Conservation (phyloP, 2,888 invertebrate genomes). For the Lymantria dispar region DNA sequence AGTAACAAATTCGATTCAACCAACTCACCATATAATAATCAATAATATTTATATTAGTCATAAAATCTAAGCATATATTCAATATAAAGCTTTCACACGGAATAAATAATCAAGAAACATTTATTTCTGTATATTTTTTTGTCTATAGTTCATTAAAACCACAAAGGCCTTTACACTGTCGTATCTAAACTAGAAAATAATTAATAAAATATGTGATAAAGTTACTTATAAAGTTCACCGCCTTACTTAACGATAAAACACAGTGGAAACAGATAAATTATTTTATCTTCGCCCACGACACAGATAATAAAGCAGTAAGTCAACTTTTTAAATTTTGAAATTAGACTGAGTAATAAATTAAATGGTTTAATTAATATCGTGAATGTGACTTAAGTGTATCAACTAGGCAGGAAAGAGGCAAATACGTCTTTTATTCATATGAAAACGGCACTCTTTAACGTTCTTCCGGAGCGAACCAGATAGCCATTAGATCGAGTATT, state of each 20-base stretch:
- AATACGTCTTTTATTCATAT: constrained; percentile 9
- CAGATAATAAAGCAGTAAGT: constrained; percentile 30
- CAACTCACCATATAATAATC: neutral
- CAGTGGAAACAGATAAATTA: constrained; percentile 44
- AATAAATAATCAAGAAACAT: neutral
- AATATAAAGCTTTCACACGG: neutral
- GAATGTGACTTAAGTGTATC: constrained; percentile 12
- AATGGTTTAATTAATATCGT: constrained; percentile 12
- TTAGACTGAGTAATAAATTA: constrained; percentile 11
- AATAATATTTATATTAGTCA: neutral
- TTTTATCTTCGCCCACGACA: constrained; percentile 33
- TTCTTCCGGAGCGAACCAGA: neutral
- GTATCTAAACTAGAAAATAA: constrained; percentile 35
- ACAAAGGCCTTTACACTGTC: constrained; percentile 28
- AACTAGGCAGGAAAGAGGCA: constrained; percentile 10
- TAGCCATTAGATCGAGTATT: neutral
- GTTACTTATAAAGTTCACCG: constrained; percentile 23
- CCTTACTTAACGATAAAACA: constrained; percentile 39
- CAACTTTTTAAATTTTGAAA: constrained; percentile 15
- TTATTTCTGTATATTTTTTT: constrained; percentile 4
- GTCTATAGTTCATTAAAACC: constrained; percentile 31
- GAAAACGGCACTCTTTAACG: constrained; percentile 3
- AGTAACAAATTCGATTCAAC: neutral
- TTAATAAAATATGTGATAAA: constrained; percentile 38
- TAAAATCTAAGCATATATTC: neutral